phyloP scores from a whole-genome alignment of 35 echinoderm and acorn worm species.

The Apostichopus californicus region DNA sequence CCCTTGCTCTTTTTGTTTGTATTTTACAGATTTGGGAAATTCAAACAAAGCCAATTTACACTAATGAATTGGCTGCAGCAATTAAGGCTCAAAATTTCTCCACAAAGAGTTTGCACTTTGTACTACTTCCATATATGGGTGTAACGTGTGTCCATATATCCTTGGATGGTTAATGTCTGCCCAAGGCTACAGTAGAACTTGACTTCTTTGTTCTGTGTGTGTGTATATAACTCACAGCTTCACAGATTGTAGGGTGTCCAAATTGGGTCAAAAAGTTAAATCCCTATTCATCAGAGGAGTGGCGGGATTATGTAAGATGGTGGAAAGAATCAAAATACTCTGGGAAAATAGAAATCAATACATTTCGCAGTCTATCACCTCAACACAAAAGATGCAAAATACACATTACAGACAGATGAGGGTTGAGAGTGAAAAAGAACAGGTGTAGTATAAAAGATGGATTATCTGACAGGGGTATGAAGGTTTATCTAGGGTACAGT shows the following conservation, averaged over 20 bases:
- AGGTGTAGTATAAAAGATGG: not conserved
- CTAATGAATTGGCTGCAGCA: not conserved
- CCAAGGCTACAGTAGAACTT: not conserved
- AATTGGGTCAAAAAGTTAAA: slow-evolving; percentile 33
- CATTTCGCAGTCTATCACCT: slow-evolving; percentile 15
- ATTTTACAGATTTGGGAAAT: not conserved
- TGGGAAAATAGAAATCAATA: slow-evolving; percentile 7
- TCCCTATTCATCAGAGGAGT: not conserved
- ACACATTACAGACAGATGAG: not conserved
- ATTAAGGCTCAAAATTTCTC: not conserved
- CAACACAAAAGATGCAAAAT: slow-evolving; percentile 11
- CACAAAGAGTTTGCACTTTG: not conserved
- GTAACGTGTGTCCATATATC: not conserved
- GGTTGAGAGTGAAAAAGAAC: not conserved
- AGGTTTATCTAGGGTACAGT: not conserved
- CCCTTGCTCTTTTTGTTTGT: not conserved
- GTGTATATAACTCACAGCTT: not conserved
- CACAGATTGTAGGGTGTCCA: not conserved
- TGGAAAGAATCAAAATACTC: not conserved
- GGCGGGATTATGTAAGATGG: not conserved
- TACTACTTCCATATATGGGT: not conserved
- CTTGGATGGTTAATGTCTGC: not conserved
- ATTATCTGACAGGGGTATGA: not conserved
- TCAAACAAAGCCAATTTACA: not conserved
- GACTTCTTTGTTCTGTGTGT: slow-evolving; percentile 18